Evolutionary conservation across 2,888 invertebrate species (phyloP).

Genomic region (Eugnorisma glareosa): DNA sequence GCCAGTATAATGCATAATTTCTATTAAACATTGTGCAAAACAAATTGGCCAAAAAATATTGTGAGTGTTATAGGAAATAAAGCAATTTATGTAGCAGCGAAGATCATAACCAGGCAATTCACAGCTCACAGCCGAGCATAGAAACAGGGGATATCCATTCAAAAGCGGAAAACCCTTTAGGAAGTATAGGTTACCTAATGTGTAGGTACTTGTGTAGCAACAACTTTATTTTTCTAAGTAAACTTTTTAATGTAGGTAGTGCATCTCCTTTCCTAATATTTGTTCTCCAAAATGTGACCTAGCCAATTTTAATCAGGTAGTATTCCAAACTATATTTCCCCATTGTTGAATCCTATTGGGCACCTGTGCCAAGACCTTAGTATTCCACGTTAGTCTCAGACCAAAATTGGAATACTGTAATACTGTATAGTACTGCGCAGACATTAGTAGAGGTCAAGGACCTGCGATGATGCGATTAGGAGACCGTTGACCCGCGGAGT

Average conservation of each 20-base stretch:
- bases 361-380: constrained; percentile 53
- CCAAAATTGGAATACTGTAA: constrained; percentile 51
- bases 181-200: too few relatives aligned
- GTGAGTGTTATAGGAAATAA: neutral
- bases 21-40: neutral
- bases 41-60: too few relatives aligned
- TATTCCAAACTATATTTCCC: neutral
- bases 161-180: neutral
- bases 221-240: neutral
- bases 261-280: neutral
- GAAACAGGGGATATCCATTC: neutral
- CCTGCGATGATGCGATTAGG: constrained; percentile 83
- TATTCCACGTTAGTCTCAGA: constrained; percentile 61
- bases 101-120: neutral
- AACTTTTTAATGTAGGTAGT: too few relatives aligned
- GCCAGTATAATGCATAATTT: neutral
- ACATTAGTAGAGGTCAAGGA: constrained; percentile 71
- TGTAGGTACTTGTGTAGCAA: too few relatives aligned
- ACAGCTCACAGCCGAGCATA: neutral
- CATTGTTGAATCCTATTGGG: neutral
- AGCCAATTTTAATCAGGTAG: neutral
- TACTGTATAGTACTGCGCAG: constrained; percentile 35
- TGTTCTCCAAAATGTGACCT: neutral
- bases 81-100: neutral
- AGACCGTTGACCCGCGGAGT: constrained; percentile 79